phyloP scores from a whole-genome alignment of 2,113 vertebrate species.

The Ceuthmochares aereus region DNA sequence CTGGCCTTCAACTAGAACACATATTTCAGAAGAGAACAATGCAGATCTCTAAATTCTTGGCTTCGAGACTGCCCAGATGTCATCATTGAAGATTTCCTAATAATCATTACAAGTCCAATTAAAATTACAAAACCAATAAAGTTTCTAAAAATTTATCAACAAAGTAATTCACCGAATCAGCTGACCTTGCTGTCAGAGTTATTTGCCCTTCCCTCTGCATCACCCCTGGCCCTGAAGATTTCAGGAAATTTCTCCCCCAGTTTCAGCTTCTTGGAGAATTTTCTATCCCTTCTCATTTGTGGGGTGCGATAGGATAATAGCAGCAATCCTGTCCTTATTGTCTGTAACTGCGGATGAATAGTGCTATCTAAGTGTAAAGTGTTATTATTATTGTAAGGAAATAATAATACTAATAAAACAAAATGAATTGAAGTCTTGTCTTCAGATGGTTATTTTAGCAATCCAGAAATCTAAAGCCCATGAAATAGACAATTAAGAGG shows the following conservation, averaged over 20 bases:
- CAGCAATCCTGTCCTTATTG: constrained; percentile 42
- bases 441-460: constrained; percentile 80
- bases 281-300: not conserved
- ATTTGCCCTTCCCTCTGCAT: not conserved
- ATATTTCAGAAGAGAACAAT: not conserved
- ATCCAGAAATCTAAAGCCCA: constrained; percentile 77
- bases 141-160: not conserved
- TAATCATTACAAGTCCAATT: not conserved
- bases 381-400: constrained; percentile 73
- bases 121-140: accelerated
- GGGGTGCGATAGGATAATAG: constrained; percentile 9
- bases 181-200: not conserved
- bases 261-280: not conserved
- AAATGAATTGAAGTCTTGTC: constrained; percentile 76
- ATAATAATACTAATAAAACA: constrained; percentile 76
- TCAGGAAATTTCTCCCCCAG: not conserved
- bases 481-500: constrained; percentile 81
- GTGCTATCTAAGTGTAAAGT: constrained; percentile 45
- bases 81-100: not conserved
- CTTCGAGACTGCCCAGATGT: not conserved
- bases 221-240: not conserved
- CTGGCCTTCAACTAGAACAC: not conserved
- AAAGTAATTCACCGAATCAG: not conserved
- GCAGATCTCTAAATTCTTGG: not conserved
- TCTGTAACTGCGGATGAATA: constrained; percentile 41